These are phyloP conservation scores for Ascidia mentula DNA, from an alignment of 23 tunicate species.

Conservation along the genomic window DNA sequence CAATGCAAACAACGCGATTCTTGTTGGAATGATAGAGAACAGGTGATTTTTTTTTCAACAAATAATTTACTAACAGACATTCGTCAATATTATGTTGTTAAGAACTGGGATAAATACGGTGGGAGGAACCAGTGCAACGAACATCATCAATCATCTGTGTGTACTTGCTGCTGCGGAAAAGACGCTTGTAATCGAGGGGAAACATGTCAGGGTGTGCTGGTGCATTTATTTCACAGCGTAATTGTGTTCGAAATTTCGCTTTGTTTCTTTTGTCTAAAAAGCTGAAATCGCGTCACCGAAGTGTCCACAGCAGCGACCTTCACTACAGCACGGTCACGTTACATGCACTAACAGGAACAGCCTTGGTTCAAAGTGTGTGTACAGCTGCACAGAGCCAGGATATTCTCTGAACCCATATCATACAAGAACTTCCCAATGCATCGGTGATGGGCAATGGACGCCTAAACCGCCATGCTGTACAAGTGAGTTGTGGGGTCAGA, in stretches of 20 bases:
- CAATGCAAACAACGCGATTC: neutral
- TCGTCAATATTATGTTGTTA: neutral
- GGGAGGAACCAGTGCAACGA: neutral
- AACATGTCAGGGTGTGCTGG: neutral
- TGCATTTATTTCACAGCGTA: neutral
- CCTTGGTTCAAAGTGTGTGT: neutral
- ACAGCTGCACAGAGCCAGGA: neutral
- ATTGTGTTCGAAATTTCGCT: too few relatives aligned
- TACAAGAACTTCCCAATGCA: neutral
- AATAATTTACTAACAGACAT: neutral
- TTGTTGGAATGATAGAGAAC: neutral
- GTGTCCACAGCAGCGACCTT: neutral
- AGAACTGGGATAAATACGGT: neutral
- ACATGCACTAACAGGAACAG: neutral
- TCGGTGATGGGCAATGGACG: neutral
- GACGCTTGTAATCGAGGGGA: neutral
- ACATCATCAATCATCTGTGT: neutral
- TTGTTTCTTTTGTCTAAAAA: too few relatives aligned
- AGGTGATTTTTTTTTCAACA: too few relatives aligned
- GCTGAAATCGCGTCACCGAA: too few relatives aligned
- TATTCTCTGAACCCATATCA: neutral
- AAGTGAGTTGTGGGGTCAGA: neutral
- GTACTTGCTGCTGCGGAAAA: neutral
- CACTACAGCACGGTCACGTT: neutral
- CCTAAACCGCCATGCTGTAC: neutral